phyloP scores from a whole-genome alignment of 2,888 invertebrate genomes.

The Drosophila antonietae region DNA sequence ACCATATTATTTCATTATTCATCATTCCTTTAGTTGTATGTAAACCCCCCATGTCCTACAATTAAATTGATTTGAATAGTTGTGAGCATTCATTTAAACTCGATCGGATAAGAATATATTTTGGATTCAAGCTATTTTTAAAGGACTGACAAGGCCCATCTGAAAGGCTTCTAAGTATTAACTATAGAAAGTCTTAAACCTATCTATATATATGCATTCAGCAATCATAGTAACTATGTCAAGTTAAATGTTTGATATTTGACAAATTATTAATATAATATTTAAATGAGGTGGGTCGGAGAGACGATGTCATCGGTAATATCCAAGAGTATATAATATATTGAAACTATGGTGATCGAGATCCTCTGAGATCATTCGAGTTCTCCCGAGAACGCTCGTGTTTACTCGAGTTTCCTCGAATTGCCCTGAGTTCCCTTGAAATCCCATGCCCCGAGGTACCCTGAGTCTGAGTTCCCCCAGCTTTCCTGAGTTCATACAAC shows the following conservation, averaged over 20 bases:
- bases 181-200: neutral
- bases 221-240: neutral
- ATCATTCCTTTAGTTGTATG: neutral
- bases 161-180: neutral
- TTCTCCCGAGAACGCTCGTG: too few relatives aligned
- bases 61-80: neutral
- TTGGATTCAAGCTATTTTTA: neutral
- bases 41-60: neutral
- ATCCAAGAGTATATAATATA: neutral
- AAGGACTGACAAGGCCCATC: neutral
- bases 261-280: neutral
- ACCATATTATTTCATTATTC: too few relatives aligned
- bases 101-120: neutral
- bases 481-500: neutral
- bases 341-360: neutral
- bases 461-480: too few relatives aligned
- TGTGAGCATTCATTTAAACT: neutral
- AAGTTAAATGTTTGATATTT: neutral
- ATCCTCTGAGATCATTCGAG: too few relatives aligned
- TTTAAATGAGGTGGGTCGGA: neutral
- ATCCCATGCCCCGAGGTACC: too few relatives aligned
- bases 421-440: too few relatives aligned
- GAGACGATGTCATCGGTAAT: neutral
- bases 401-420: too few relatives aligned
- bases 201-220: neutral